phyloP scores from a whole-genome alignment of 2,113 vertebrate species.

The Chionodraco myersi region DNA sequence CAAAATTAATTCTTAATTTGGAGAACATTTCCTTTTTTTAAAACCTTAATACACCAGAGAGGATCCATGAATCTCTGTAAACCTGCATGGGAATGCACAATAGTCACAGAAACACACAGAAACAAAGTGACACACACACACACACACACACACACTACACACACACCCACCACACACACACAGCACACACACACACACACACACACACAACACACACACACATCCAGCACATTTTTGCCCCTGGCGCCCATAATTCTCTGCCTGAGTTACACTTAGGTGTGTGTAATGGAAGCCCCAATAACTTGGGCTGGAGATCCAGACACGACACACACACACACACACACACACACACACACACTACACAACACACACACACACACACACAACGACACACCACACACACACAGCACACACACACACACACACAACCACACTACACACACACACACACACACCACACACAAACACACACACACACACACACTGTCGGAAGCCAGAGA shows the following conservation, averaged over 20 bases:
- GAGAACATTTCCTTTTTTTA: constrained; percentile 18
- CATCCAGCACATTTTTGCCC: constrained; percentile 65
- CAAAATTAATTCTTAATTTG: constrained; percentile 41
- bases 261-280: constrained; percentile 82
- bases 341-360: constrained; percentile 29
- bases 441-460: constrained; percentile 22
- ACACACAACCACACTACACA: no score
- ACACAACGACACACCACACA: no score
- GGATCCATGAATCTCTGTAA: constrained; percentile 17
- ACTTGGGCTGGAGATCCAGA: constrained; percentile 38
- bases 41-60: background rate
- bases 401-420: no score
- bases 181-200: constrained; percentile 45
- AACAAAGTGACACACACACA: constrained; percentile 17
- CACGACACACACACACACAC: constrained; percentile 20
- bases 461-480: constrained; percentile 26
- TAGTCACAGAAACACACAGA: constrained; percentile 6
- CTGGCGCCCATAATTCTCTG: constrained; percentile 75
- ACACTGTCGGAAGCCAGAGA: constrained; percentile 56
- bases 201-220: constrained; percentile 49
- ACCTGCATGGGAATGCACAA: background rate
- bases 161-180: constrained; percentile 15
- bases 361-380: background rate
- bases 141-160: constrained; percentile 51
- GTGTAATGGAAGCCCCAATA: constrained; percentile 80